A percentile compares a stretch with the other conserved stretches of the same genome.
Evolutionary conservation across 2,888 invertebrate species (phyloP).

Genomic region (Lasioglossum villosulum): DNA sequence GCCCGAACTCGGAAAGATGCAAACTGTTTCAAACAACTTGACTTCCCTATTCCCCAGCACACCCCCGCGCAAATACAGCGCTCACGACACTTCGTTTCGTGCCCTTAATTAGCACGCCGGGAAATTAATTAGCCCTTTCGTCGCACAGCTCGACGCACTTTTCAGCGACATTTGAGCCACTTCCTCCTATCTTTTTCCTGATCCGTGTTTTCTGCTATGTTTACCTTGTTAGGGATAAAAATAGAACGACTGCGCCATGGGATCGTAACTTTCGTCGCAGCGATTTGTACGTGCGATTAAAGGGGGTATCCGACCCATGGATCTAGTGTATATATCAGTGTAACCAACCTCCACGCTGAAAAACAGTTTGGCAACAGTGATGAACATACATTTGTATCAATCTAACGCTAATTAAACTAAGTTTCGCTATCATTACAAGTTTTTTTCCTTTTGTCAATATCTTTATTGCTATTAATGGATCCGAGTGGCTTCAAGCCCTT

Average conservation of each 20-base stretch:
- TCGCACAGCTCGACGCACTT: conserved; percentile 31
- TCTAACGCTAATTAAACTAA: no score
- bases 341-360: no score
- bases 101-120: conserved; percentile 59
- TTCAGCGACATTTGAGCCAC: conserved; percentile 39
- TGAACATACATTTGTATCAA: no score
- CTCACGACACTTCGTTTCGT: conserved; percentile 55
- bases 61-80: conserved; percentile 32
- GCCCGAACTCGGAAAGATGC: conserved; percentile 41
- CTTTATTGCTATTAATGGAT: no score
- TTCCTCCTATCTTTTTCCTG: conserved; percentile 50
- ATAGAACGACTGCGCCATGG: conserved; percentile 40
- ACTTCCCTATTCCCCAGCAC: conserved; percentile 3
- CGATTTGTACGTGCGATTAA: neutral
- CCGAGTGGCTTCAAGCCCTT: no score
- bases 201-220: conserved; percentile 21
- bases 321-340: no score
- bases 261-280: neutral
- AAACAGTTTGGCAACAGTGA: no score
- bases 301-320: no score
- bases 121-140: conserved; percentile 64
- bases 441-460: no score
- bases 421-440: no score
- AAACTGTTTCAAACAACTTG: conserved; percentile 44
- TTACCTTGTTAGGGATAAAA: conserved; percentile 53